Evolutionary conservation across 1,140 invertebrate genomes (phyloP).

Genomic region (Platyscapa corneri): DNA sequence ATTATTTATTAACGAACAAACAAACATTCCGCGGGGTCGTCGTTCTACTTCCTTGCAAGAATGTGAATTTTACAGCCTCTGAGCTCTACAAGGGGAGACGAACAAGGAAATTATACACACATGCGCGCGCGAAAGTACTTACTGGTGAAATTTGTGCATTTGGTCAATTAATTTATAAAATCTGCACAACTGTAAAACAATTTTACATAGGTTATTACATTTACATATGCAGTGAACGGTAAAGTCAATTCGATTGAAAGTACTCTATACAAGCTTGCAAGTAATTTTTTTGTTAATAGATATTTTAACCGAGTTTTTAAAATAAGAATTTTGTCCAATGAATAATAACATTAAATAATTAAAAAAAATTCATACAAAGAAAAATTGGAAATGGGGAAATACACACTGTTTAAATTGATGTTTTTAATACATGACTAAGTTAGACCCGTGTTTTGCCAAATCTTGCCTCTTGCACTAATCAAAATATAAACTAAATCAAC

Average conservation of each 20-base stretch:
- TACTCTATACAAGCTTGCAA: background rate
- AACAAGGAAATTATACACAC: background rate
- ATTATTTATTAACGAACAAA: slow-evolving; percentile 25
- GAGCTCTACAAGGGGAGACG: background rate
- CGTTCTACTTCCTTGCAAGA: slow-evolving; percentile 13
- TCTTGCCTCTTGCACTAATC: too few relatives aligned
- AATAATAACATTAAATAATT: background rate
- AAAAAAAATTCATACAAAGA: too few relatives aligned
- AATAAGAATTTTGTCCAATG: background rate
- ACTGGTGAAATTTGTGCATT: too few relatives aligned
- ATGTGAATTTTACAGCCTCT: slow-evolving; percentile 20
- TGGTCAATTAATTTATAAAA: background rate
- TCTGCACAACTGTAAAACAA: slow-evolving; percentile 5
- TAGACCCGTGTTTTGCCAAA: too few relatives aligned
- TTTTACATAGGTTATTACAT: background rate
- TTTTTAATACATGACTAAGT: too few relatives aligned
- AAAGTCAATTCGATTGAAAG: background rate
- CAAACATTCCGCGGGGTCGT: background rate
- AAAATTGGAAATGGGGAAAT: too few relatives aligned
- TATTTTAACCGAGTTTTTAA: background rate
- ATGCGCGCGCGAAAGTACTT: background rate
- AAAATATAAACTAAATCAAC: too few relatives aligned
- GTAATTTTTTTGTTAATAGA: background rate
- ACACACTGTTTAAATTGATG: too few relatives aligned
- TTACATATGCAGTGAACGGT: background rate